Percentiles rank a stretch among this genome's conserved stretches.
Evolutionary conservation across 2,113 vertebrate genomes (phyloP).

Genomic region (Hucho hucho): DNA sequence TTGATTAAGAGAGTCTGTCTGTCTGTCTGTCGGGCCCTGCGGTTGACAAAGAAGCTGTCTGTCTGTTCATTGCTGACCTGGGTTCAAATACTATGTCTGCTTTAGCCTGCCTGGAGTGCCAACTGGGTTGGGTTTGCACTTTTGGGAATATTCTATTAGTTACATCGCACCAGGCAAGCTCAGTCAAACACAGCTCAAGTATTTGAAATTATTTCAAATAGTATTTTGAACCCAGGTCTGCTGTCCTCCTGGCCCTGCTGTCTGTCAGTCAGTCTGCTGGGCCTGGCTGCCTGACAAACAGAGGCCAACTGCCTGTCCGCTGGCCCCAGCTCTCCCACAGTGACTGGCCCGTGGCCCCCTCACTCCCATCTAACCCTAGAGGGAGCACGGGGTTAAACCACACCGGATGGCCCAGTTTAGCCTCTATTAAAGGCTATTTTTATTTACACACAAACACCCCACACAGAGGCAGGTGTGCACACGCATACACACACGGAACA

Average conservation of each 20-base stretch:
- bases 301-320: neutral
- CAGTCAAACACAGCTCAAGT: neutral
- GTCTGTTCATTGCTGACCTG: too few species aligned
- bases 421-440: neutral
- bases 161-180: neutral
- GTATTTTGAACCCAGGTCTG: neutral
- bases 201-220: too few species aligned
- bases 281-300: constrained; percentile 1
- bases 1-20: neutral
- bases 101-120: too few species aligned
- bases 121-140: too few species aligned
- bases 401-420: neutral
- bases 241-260: too few species aligned
- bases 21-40: neutral
- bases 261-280: constrained; percentile 1
- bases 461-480: neutral
- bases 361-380: neutral
- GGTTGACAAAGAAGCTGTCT: too few species aligned
- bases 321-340: neutral
- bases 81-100: too few species aligned
- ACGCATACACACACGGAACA: neutral
- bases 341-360: neutral
- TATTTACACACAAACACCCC: neutral
- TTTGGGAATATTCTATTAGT: too few species aligned
- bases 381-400: neutral